Evolutionary conservation across 2,888 invertebrate species (phyloP), one percentile per base, ranked within the genome.

Genomic region (Zeuzera pyrina): DNA sequence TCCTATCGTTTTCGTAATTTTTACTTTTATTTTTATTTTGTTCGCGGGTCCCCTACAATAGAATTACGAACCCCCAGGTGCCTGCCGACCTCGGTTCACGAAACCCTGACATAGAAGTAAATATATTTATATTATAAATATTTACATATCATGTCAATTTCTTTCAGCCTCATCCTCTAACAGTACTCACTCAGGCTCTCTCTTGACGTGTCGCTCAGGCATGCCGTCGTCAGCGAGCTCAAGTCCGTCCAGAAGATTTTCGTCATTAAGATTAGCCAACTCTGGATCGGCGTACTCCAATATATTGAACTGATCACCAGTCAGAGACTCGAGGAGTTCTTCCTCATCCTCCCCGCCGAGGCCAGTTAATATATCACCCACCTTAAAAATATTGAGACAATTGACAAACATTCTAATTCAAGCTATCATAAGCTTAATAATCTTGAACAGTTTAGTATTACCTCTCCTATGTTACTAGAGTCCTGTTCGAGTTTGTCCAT

Each of bases 231-330:
- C 92, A 39, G 93, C 92, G 38, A 93, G 84, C 64, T 95, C 95
- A 31, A 95, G 79, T 36, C 91, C 90, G 61, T 95, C 94, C 33
- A 97, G 86, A 46, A 96, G 92, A 57, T 94, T 94, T 19, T 93
- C 93, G 36, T 90, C 90, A 40, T 90, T 86, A 47, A 93, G 86
- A 38, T 90, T 89, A 45, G 94, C 95, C 31, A 96, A 78, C 71
- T 96, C 96, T 0, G 97, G 95, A 84, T 97, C 97, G 0, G 95
- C 97, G 68, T 97, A 97, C 69, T 96, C 95, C 42, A 97, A 76
- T 54, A 97, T 95, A 68, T 97, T 97, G 73, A 97, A 97, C 79
- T 96, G 96, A 39, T 93, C 91, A 3, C 95, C 95, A 54, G 85
- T 78, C 23, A 88, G 59, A 1, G 87, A 87, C 44, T 87, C 86